Evolutionary conservation across 1,140 invertebrate genomes (phyloP), one percentile per base, ranked within the genome.

Genomic region (Marisa cornuarietis): DNA sequence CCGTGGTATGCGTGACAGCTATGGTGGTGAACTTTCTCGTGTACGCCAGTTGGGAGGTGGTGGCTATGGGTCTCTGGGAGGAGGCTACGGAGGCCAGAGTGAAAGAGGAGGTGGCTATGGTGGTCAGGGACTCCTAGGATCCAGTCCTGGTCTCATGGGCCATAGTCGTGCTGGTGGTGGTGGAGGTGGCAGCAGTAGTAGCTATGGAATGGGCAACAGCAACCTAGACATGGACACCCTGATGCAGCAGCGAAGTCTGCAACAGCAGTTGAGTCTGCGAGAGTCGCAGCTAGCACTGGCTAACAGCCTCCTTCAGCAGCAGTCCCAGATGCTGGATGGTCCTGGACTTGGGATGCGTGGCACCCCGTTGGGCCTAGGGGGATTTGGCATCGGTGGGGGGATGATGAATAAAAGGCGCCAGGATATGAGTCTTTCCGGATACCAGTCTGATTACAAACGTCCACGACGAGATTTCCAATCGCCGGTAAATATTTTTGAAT

Each of bases 231-330:
- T 77, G 42, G 74, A 80, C n/a, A 71, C 61, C 26, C 52, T 81
- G 22, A 18, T 81, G 20, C 77, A 82, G 14, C 81, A 82, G 66
- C 77, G 76, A 42, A 51, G 31, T 7, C 71, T 82, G 49, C 58
- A 74, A 31, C 76, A 81, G 62, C 73, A 81, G 61, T 76, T 81
- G 58, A 81, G 65, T 42, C 52, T 83, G 76, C 52, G 82, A n/a
- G 82, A 83, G 71, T 81, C 80, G 9, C 82, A 83, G 66, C 65
- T 83, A 24, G 80, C 78, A 51, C 42, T 83, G 49, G 82, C 80
- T 11, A 83, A 76, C 62, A 81, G 69, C 42, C 63, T 83, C 8
- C 80, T 83, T 51, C 80, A 81, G 61, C 73, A 81, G 71, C 77
- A 78, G 52, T 71, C 26, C 52, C 66, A 78, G n/a, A 71, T 78